These are phyloP conservation scores for Drosophila arawakana DNA, from an alignment of 1,140 invertebrate genomes.

Conservation along the genomic window DNA sequence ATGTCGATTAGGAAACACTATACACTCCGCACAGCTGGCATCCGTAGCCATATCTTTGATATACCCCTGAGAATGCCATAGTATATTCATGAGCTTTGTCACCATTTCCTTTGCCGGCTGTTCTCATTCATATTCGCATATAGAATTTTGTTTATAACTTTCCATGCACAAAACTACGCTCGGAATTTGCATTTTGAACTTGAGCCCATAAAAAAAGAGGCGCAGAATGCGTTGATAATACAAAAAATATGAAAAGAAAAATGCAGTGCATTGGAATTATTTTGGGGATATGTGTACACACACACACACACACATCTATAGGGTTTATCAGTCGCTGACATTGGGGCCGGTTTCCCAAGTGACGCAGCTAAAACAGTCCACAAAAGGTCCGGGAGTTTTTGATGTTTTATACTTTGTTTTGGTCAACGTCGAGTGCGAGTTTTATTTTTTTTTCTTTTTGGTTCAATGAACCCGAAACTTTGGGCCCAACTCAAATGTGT, in stretches of 20 bases:
- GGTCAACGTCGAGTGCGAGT: slow-evolving; percentile 52
- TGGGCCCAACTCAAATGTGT: slow-evolving; percentile 23
- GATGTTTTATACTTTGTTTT: slow-evolving; percentile 63
- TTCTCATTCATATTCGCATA: slow-evolving; percentile 19
- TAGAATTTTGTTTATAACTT: slow-evolving; percentile 12
- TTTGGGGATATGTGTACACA: slow-evolving; percentile 15
- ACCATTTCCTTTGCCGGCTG: slow-evolving; percentile 26
- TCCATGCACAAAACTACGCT: slow-evolving; percentile 7
- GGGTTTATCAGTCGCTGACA: slow-evolving; percentile 45
- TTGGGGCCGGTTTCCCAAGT: slow-evolving; percentile 51
- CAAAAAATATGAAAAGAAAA: neutral
- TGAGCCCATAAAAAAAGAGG: slow-evolving; percentile 46
- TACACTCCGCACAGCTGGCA: neutral
- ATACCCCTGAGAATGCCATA: slow-evolving; percentile 47
- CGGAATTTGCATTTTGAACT: slow-evolving; percentile 46
- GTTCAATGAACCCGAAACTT: slow-evolving; percentile 57
- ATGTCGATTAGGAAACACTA: too few species aligned
- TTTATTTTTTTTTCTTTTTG: slow-evolving; percentile 1
- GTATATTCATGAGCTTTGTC: slow-evolving; percentile 47
- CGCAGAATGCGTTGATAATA: slow-evolving; percentile 40
- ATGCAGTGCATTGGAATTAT: slow-evolving; percentile 20
- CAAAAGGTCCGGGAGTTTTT: slow-evolving; percentile 33
- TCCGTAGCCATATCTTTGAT: neutral
- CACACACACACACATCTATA: slow-evolving; percentile 8
- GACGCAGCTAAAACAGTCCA: slow-evolving; percentile 40